A percentile compares a stretch with the other conserved stretches of the same genome.
phyloP scores from a whole-genome alignment of 2,113 vertebrate genomes.

The mouse (Mus musculus) region GRCm39 chr9:61626001-61626500 shows the following conservation, averaged over 20 bases:
- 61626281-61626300: not conserved
- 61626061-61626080: not conserved
- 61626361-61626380: not conserved
- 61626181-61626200: not conserved
- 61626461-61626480: not conserved
- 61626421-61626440: not conserved
- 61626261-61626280: not conserved
- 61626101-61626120: not conserved
- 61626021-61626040: not conserved
- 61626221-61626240: rapidly evolving
- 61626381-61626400: no score
- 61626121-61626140: not conserved
- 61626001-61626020: not conserved
- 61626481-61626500: not conserved
- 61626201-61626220: not conserved
- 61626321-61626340: not conserved
- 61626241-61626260: not conserved
- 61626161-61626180: not conserved
- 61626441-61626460: not conserved
- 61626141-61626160: no score
- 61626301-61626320: not conserved
- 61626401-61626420: no score
- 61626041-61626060: not conserved
- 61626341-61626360: not conserved
- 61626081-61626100: not conserved